phyloP scores from a whole-genome alignment of 2,888 invertebrate species.

The Holacanthella duospinosa region DNA sequence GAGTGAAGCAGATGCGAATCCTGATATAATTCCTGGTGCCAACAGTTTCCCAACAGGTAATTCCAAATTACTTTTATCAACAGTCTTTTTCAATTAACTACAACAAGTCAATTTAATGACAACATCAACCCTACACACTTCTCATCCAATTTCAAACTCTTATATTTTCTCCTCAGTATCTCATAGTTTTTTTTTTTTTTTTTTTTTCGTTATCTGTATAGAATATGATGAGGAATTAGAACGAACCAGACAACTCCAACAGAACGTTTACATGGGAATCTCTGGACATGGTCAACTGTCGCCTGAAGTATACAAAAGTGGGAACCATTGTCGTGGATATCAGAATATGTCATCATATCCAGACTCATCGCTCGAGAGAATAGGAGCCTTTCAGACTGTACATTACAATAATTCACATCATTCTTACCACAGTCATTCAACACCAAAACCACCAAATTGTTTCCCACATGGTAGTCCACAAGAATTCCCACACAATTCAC shows the following conservation, averaged over 20 bases:
- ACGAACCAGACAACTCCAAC: conserved; percentile 6
- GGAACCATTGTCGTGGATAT: background rate
- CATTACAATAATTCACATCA: conserved; percentile 11
- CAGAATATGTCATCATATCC: background rate
- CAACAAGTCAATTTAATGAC: no score
- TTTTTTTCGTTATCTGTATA: background rate
- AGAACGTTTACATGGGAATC: conserved; percentile 13
- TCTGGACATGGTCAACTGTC: conserved; percentile 16
- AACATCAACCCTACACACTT: no score
- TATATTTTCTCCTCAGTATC: no score
- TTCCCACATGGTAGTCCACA: background rate
- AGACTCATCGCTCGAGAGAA: background rate
- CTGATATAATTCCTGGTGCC: conserved; percentile 38
- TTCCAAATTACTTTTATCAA: no score
- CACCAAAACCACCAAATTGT: conserved; percentile 1
- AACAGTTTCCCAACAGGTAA: conserved; percentile 37
- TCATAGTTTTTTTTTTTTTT: no score
- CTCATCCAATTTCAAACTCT: background rate
- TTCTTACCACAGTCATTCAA: conserved; percentile 5
- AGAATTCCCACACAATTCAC: background rate
- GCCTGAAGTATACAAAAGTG: background rate
- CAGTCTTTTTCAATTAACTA: no score
- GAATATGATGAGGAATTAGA: background rate
- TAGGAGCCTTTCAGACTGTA: background rate
- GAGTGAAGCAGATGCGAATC: conserved; percentile 35